phyloP scores from a whole-genome alignment of 2,113 vertebrate species.

The Varanus komodoensis region DNA sequence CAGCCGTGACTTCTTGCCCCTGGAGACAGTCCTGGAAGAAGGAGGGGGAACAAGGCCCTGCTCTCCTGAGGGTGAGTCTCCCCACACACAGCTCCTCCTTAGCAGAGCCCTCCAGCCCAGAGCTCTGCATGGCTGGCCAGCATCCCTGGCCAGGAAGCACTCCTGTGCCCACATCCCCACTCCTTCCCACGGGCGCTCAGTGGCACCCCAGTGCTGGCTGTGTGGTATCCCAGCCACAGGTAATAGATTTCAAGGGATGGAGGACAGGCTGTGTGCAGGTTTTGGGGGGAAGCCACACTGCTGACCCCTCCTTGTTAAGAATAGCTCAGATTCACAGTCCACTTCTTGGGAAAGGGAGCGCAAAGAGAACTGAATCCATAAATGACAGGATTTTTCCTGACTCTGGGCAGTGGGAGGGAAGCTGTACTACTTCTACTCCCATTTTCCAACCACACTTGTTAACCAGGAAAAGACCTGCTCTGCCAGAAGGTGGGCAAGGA shows the following conservation, averaged over 20 bases:
- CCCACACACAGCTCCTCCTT: neutral
- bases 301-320: neutral
- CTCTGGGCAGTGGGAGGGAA: neutral
- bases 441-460: neutral
- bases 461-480: neutral
- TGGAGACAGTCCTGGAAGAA: conserved; percentile 15
- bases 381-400: neutral
- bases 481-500: neutral
- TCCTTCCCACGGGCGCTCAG: neutral
- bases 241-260: neutral
- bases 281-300: neutral
- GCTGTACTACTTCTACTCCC: neutral
- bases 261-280: neutral
- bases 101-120: no score
- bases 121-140: neutral
- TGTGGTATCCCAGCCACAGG: neutral
- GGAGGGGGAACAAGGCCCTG: neutral
- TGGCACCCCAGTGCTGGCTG: neutral
- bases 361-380: neutral
- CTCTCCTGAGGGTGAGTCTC: conserved; percentile 12
- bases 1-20: conserved; percentile 21
- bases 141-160: neutral
- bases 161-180: neutral
- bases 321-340: neutral
- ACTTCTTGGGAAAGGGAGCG: neutral